Conservation (phyloP, 2,888 invertebrate genomes). For the Andrena minutula region DNA sequence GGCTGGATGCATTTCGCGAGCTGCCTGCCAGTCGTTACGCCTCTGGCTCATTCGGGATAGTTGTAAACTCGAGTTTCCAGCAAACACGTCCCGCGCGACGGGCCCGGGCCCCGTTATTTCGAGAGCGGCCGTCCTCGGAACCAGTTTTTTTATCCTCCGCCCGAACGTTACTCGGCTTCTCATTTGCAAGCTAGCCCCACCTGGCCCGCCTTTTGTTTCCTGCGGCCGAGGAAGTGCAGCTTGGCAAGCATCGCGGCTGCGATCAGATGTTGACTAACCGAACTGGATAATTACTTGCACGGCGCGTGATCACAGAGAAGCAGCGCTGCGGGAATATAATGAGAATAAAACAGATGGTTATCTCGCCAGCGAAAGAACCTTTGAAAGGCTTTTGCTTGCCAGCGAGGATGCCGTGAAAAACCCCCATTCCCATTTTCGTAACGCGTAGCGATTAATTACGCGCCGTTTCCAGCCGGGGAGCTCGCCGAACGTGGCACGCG, state of each 20-base stretch:
- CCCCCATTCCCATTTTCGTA: not conserved
- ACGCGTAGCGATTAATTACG: constrained; percentile 15
- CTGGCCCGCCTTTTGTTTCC: not conserved
- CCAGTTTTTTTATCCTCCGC: constrained; percentile 75
- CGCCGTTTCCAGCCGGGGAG: not conserved
- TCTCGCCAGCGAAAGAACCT: constrained; percentile 17
- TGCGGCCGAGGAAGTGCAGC: constrained; percentile 35
- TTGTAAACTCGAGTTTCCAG: constrained; percentile 49
- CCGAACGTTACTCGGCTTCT: constrained; percentile 66
- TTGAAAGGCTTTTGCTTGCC: constrained; percentile 8
- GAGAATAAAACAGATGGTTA: constrained; percentile 47
- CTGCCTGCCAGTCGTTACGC: constrained; percentile 19
- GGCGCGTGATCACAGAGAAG: constrained; percentile 57
- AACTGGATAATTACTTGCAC: constrained; percentile 63
- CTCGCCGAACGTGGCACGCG: not conserved
- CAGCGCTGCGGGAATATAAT: constrained; percentile 37
- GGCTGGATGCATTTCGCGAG: constrained; percentile 13
- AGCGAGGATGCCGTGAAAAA: constrained; percentile 3
- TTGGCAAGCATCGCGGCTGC: constrained; percentile 54
- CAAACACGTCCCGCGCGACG: constrained; percentile 40
- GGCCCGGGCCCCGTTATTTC: constrained; percentile 68
- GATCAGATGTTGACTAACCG: constrained; percentile 52
- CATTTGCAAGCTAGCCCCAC: constrained; percentile 54
- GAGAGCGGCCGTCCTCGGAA: constrained; percentile 63
- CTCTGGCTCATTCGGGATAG: constrained; percentile 50